phyloP scores from a whole-genome alignment of 2,888 invertebrate species.

The Selenia dentaria region DNA sequence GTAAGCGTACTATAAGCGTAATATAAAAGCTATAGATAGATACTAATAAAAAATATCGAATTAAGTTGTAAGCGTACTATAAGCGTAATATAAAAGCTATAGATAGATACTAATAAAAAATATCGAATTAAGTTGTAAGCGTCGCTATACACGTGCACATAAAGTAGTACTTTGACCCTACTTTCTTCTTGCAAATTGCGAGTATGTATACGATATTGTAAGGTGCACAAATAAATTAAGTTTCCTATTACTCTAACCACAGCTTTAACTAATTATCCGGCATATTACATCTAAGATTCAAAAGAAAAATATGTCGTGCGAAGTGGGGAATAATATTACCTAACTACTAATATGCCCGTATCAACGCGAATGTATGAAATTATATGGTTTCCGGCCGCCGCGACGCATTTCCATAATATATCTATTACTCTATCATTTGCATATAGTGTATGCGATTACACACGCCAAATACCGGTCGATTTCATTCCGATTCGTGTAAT shows the following conservation, averaged over 20 bases:
- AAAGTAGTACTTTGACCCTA: no score
- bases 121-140: no score
- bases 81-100: no score
- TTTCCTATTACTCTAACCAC: background rate
- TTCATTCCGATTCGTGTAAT: constrained; percentile 29
- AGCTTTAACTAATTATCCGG: constrained; percentile 7
- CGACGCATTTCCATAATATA: constrained; percentile 36
- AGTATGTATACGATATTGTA: no score
- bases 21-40: no score
- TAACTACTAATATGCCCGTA: constrained; percentile 28
- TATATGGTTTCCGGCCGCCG: constrained; percentile 30
- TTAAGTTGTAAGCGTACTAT: no score
- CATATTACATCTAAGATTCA: constrained; percentile 24
- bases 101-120: no score
- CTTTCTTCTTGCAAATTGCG: no score
- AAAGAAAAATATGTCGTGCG: constrained; percentile 28
- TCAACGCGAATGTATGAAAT: constrained; percentile 34
- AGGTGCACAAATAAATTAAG: no score
- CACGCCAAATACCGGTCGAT: constrained; percentile 31
- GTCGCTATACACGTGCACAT: no score
- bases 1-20: no score
- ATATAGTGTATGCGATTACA: constrained; percentile 48
- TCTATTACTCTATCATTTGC: constrained; percentile 39
- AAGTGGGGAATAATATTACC: constrained; percentile 15
- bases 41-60: no score